Conservation (phyloP, 2,797 vertebrate genomes). For the Sibirionetta formosa region DNA sequence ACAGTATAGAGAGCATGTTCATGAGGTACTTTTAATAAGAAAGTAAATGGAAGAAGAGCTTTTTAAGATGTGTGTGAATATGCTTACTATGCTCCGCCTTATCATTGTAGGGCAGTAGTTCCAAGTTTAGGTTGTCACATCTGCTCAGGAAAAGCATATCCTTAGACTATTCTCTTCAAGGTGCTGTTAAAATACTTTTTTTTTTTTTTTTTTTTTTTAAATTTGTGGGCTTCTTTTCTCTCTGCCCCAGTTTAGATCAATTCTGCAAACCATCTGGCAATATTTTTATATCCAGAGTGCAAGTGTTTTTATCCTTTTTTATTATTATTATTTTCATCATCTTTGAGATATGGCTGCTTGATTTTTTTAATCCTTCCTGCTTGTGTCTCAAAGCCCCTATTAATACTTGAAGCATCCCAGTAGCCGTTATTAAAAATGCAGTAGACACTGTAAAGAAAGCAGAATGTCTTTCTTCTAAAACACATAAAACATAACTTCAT, state of each 20-base stretch:
- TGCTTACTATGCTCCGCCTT: background rate
- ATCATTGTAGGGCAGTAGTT: background rate
- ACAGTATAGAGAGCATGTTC: background rate
- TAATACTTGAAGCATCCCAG: background rate
- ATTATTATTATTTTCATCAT: background rate
- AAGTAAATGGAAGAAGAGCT: background rate
- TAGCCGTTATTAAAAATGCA: background rate
- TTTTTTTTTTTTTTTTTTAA: background rate
- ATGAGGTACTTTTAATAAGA: background rate
- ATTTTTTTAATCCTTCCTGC: background rate
- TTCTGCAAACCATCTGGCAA: background rate
- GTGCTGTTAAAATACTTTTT: background rate
- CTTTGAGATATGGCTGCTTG: background rate
- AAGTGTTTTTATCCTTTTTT: too few species aligned
- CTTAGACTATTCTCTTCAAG: background rate
- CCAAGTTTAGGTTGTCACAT: background rate
- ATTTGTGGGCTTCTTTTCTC: background rate
- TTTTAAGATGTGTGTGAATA: background rate
- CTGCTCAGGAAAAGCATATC: background rate
- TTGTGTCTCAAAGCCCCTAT: background rate
- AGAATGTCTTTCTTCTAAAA: background rate
- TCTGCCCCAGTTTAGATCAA: background rate
- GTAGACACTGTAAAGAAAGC: background rate
- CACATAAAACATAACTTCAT: background rate
- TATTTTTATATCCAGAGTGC: background rate